Base-by-base conservation (phyloP, 2,797 vertebrate species). In the Myioborus miniatus region DNA sequence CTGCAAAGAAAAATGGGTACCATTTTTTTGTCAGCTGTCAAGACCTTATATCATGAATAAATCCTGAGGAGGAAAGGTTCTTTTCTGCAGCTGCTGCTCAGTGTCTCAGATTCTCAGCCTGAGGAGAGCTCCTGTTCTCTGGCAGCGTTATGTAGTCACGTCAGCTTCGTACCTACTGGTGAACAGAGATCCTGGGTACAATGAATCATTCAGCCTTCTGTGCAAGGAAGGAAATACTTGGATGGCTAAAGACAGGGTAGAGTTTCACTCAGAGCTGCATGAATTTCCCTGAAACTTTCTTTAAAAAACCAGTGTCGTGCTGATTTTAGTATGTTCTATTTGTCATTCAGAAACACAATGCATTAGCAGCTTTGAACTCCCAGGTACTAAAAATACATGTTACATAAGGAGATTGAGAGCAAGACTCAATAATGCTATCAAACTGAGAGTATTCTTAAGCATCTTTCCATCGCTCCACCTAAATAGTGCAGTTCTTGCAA, bases 321-420 rank as follows among this genome's bases (percentile, higher is more conserved):
- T 97, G 96, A 49, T 96, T 98, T 98, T 97, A 97, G 90, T 96
- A 93, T 96, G 96, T 96, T 96, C 97, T 97, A 88, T 98, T 97
- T 98, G 97, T 98, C 97, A 97, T 96, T 97, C 93, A 98, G 97
- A 97, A 97, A 94, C 94, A 98, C 96, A 98, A 96, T 95, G 94
- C 90, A 97, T 98, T 98, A 98, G 81, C 91, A 93, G 71, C 97
- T 98, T 98, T 97, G 96, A 98, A 97, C 94, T 97, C 87, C 49
- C 87, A 90, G 90, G 90, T 95, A 96, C 97, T 97, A 96, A 97
- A 98, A 98, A 97, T 97, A 97, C 97, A 97, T 95, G 94, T 97
- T 98, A 96, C 95, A 98, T 97, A 98, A 98, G 96, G 77, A 96
- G 83, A 94, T 46, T 86, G 93, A 96, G 83, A 97, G 90, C 94